Base-by-base conservation (phyloP, 2,888 invertebrate genomes). In the Halictus quadricinctus region DNA sequence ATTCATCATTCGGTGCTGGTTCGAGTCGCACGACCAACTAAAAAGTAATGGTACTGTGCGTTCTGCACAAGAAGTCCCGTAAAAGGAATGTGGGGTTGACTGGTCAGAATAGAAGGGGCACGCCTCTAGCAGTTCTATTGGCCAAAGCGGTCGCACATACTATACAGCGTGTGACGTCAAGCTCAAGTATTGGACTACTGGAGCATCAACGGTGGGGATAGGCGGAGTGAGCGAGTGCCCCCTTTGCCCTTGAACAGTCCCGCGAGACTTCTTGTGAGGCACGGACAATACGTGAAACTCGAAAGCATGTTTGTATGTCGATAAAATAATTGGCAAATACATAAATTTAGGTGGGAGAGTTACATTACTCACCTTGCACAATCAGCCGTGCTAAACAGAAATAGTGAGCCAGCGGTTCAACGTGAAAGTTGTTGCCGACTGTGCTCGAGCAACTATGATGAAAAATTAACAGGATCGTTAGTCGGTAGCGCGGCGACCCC, bases 401-500 rank as follows among this genome's bases (percentile, higher is more conserved):
- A 43, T 36, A 41, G 8, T n/a, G 69, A 74, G 72, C 72, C 74
- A 48, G 58, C 13, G 58, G n/a, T 8, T 50, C n/a, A 21, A 25
- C 8, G n/a, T 12, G 43, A 70, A 74, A 58, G 48, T 41, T n/a
- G 72, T 50, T 60, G 60, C 18, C 77, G 85, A 54, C 72, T n/a
- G 15, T 46, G 50, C 29, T n/a, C 70, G 74, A 66, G 64, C 43
- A 46, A 46, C 36, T 41, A 3, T 25, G 41, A 46, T 80, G 86
- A 76, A 82, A 86, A 80, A 86, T 82, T 75, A 86, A 80, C 74
- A 72, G 36, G 76, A 76, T 80, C 83, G 83, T 83, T 86, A 80
- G 77, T 72, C 18, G 69, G 25, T 29, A 10, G 64, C 21, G 25
- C 41, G 25, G 72, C 46, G 77, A 69, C 29, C 86, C 7, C 66